phyloP scores from a whole-genome alignment of 30 jellyfish, hydroid and myxozoan species.

The Mastigias papua region DNA sequence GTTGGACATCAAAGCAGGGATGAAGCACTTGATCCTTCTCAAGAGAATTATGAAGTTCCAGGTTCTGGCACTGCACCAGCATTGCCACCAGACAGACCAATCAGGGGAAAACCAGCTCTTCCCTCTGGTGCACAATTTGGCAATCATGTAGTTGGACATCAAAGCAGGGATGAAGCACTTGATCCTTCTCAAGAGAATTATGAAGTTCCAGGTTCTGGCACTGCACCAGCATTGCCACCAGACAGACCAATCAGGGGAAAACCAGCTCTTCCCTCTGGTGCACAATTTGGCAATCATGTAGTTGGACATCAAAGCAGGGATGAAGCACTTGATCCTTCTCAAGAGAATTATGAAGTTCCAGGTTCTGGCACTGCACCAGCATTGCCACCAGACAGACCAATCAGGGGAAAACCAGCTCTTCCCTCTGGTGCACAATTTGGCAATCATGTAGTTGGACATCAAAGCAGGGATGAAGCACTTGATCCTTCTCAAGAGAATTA shows the following conservation, averaged over 20 bases:
- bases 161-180: background rate
- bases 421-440: no score
- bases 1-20: background rate
- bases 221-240: background rate
- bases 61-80: background rate
- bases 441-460: background rate
- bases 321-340: background rate
- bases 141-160: background rate
- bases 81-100: background rate
- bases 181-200: background rate
- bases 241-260: background rate
- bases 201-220: background rate
- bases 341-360: constrained; percentile 11
- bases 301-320: background rate
- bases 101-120: background rate
- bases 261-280: background rate
- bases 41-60: background rate
- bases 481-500: background rate
- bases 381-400: background rate
- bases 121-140: background rate
- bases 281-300: background rate
- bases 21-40: background rate
- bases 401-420: background rate
- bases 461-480: background rate
- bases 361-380: background rate